These are phyloP conservation scores for Nomada hirtipes DNA, from an alignment of 2,888 invertebrate genomes.

Conservation along the genomic window DNA sequence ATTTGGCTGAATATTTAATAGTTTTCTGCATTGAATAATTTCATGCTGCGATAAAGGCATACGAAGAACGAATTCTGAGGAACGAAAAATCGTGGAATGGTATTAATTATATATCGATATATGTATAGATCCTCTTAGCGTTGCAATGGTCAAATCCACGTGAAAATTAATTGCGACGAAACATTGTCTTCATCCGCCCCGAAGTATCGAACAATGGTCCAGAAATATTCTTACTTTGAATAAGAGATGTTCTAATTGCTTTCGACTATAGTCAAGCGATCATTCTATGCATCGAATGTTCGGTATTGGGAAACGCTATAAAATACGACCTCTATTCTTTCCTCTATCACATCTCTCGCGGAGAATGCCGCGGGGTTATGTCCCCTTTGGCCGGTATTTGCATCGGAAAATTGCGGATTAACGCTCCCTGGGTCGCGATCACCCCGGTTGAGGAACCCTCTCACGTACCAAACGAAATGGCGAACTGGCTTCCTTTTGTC, in stretches of 20 bases:
- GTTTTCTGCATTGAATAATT: too few species aligned
- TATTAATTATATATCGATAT: too few species aligned
- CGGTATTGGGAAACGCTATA: slow-evolving; percentile 29
- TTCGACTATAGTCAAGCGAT: not conserved
- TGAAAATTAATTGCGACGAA: too few species aligned
- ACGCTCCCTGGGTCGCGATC: slow-evolving; percentile 33
- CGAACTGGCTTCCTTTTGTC: slow-evolving; percentile 33
- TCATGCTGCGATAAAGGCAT: too few species aligned
- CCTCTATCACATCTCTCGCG: slow-evolving; percentile 10
- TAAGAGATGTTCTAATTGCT: not conserved
- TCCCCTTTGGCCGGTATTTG: slow-evolving; percentile 52
- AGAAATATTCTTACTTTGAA: too few species aligned
- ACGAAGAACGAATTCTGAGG: too few species aligned
- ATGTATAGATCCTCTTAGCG: too few species aligned
- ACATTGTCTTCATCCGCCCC: too few species aligned
- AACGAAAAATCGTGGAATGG: too few species aligned
- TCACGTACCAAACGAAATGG: slow-evolving; percentile 21
- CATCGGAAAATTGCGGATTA: slow-evolving; percentile 68
- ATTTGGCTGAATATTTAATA: too few species aligned
- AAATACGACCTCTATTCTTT: slow-evolving; percentile 30
- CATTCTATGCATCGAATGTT: not conserved
- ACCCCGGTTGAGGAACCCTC: not conserved
- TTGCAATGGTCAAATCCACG: too few species aligned
- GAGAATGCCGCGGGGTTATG: slow-evolving; percentile 24
- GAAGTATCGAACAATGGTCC: too few species aligned